Evolutionary conservation across 2,113 vertebrate species (phyloP), one percentile per base, ranked within the genome.

Genomic region (Corydoras maculifer): DNA sequence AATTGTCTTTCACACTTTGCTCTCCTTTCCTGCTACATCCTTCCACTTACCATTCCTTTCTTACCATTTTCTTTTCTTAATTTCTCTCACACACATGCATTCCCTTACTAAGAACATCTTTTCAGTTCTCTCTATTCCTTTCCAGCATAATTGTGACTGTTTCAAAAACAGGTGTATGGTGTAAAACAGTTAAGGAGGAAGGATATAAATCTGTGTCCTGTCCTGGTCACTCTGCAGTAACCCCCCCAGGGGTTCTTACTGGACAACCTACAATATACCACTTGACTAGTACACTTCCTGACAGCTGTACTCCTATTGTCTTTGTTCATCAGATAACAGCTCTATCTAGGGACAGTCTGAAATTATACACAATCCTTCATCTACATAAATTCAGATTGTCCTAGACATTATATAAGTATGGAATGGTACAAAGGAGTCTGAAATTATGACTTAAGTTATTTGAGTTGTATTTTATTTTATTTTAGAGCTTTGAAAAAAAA

Each of bases 301-400:
- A 55, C 75, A 79, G 74, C 78, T 79, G 78, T 64, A 64, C 59
- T 50, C 13, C 55, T 50, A 76, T 79, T 79, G 78, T 79, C 68
- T 55, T 63, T 35, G 59, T 71, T 13, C 29, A 74, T 71, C 68
- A 74, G 75, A 77, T 77, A 71, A 69, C 32, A 54, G 30, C 29
- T 8, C 50, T 74, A 61, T 69, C 72, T 62, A 57, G 66, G 29
- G 63, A 76, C 72, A 69, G 72, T 65, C 59, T 35, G 72, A 43
- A 68, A 67, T 43, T 13, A 58, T 55, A 50, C 70, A 43, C 43
- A 72, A 74, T 29, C 72, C 72, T 73, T 75, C 70, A 77, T 64
- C 62, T 61, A 25, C 49, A 65, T 6, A 71, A 69, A 69, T 25
- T 81, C 48, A 75, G 62, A 49, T 67, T 80, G 62, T 68, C 43